Base-by-base conservation (phyloP, 1,140 invertebrate species). In the Caenorhabditis briggsae region DNA sequence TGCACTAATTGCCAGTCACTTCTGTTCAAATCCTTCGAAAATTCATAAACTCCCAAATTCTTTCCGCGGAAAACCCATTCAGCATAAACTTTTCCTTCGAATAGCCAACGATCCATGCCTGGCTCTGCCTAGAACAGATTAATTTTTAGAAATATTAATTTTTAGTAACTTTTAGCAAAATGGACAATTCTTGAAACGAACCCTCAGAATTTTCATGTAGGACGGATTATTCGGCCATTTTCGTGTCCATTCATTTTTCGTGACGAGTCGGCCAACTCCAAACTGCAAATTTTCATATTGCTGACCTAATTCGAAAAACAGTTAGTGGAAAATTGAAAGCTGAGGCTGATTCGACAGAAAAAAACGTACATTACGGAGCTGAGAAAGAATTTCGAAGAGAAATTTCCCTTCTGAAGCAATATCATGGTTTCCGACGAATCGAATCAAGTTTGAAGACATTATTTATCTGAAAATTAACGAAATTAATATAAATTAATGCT, bases 151-250 rank as follows among this genome's bases (percentile, higher is more conserved):
- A 14, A 74, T 53, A 53, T 59, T 46, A 46, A 82, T 9, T 46
- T 12, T 33, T 2, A 3, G 33, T 2, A 33, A 3, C 33, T 33
- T 1, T 2, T 33, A 33, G 33, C 33, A 33, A 33, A 33, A 33
- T 33, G 3, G 1, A 33, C 1, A 33, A 33, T 3, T 2, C 53
- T 8, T 18, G 12, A n/a, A 41, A 85, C 87, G 33, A 56, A 92
- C 91, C 86, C 88, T 88, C 7, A 92, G 65, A 85, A 92, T 90
- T 43, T 88, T 89, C 55, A 92, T 61, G 82, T 92, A 92, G 3
- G 92, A 92, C 5, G 89, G 88, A 78, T 92, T 86, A n/a, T 85
- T 53, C n/a, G 91, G 91, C 91, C 91, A 92, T 85, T 90, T 92
- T 56, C 82, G 50, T 33, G 23, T 53, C 91, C 91, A 92, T 87